Base-by-base conservation (phyloP, 2,888 invertebrate species). In the Microdon myrmicae region DNA sequence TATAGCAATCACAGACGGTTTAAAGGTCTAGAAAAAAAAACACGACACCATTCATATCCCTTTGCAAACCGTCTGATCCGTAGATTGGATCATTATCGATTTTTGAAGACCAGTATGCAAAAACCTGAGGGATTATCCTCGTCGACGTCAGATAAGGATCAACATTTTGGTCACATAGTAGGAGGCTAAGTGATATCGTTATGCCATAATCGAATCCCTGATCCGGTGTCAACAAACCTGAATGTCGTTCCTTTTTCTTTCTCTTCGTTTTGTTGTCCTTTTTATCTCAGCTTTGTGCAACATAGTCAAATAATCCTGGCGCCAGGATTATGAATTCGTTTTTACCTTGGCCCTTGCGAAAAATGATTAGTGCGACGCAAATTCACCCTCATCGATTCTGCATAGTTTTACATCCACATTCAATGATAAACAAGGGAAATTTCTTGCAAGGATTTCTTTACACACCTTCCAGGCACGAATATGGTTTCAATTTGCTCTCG, bases 71-170 rank as follows among this genome's bases (percentile, higher is more conserved):
- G 51, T 53, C 58, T 58, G 51, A 58, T 53, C 58, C 58, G 41
- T 56, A 43, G 31, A 58, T 64, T 64, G 58, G 58, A 64, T 64
- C 58, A 64, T 58, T 58, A 64, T 64, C 58, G 47, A 35, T 60
- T 47, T 31, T 43, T 54, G 39, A 41, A 54, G 53, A 54, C 6
- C 41, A 37, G 39, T 60, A 47, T 31, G 41, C 51, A 41, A 64
- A n/a, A 58, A 64, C 37, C 32, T 34, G 26, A n/a, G 37, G 45
- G 61, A 64, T 64, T 64, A 64, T 64, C 58, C 45, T 34, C 34
- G 19, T 6, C 45, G n/a, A 20, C 29, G 38, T 39, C 23, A 47
- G 34, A 32, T 26, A 23, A 32, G 47, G 22, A 28, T 38, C 20
- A 9, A 17, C 16, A 17, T 41, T 26, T 41, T 28, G 16, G 31